phyloP scores from a whole-genome alignment of 2,888 invertebrate genomes.

The Lydus trimaculatus region DNA sequence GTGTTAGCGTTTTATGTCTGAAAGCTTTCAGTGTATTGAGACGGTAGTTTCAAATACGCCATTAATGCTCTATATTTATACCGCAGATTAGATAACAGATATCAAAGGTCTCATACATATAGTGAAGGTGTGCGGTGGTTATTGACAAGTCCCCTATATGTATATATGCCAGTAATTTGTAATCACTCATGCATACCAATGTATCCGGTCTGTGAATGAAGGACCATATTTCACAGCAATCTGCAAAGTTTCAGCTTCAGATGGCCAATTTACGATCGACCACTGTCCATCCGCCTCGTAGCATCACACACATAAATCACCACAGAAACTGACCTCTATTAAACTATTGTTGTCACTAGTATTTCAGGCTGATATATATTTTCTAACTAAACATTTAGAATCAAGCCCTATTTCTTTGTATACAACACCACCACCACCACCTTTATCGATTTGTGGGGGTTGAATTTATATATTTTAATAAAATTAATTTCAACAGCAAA shows the following conservation, averaged over 20 bases:
- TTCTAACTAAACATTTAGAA: not conserved
- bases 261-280: constrained; percentile 57
- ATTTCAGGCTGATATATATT: not conserved
- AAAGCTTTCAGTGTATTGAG: not conserved
- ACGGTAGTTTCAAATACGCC: not conserved
- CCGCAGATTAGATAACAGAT: not conserved
- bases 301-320: constrained; percentile 28
- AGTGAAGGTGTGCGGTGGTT: constrained; percentile 17
- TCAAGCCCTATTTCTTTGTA: not conserved
- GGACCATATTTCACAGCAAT: constrained; percentile 58
- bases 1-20: not conserved
- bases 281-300: constrained; percentile 44
- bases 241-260: constrained; percentile 57
- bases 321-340: constrained; percentile 19
- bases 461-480: not conserved
- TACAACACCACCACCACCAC: too few relatives aligned
- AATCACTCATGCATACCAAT: constrained; percentile 51
- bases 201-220: constrained; percentile 56
- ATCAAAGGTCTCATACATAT: constrained; percentile 4
- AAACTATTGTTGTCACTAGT: constrained; percentile 15
- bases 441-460: not conserved
- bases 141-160: constrained; percentile 40
- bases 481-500: constrained; percentile 1
- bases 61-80: too few relatives aligned
- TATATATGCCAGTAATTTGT: constrained; percentile 52